A percentile compares a stretch with the other conserved stretches of the same genome.
Evolutionary conservation across 2,113 vertebrate species (phyloP).

Genomic region (Panthera leo): DNA sequence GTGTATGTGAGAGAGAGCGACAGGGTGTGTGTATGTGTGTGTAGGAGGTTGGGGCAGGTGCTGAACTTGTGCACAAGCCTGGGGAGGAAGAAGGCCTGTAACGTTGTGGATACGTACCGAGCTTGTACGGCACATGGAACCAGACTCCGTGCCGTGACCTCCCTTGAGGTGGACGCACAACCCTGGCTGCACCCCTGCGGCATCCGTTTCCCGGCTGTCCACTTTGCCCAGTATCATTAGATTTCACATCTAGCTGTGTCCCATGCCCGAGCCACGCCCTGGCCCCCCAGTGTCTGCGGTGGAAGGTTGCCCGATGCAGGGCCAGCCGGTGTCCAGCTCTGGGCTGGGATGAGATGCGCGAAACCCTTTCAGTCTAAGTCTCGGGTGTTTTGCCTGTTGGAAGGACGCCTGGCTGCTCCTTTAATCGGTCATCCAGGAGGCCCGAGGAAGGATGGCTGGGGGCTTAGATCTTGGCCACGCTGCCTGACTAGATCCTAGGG

Average conservation of each 20-base stretch:
- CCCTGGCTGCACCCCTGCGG: neutral
- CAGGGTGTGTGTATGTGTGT: neutral
- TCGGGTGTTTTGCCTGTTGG: neutral
- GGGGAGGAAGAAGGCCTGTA: neutral
- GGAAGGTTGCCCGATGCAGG: too few relatives aligned
- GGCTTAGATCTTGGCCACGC: neutral
- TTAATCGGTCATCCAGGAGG: neutral
- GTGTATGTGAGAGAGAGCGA: too few relatives aligned
- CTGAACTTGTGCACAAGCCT: neutral
- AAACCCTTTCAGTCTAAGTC: neutral
- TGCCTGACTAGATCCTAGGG: neutral
- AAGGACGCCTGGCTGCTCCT: neutral
- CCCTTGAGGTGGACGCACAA: accelerated
- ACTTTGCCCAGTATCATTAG: accelerated
- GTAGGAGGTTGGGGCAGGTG: neutral
- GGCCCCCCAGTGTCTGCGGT: accelerated
- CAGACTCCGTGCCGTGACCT: accelerated
- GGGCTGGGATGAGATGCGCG: too few relatives aligned
- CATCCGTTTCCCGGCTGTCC: accelerated
- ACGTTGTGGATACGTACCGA: accelerated
- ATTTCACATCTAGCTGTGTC: neutral
- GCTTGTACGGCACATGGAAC: accelerated
- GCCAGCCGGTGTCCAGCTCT: neutral
- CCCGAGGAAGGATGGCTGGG: neutral
- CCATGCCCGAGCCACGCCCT: neutral